Evolutionary conservation across 2,797 vertebrate species (phyloP).

Genomic region (Sciurus carolinensis): DNA sequence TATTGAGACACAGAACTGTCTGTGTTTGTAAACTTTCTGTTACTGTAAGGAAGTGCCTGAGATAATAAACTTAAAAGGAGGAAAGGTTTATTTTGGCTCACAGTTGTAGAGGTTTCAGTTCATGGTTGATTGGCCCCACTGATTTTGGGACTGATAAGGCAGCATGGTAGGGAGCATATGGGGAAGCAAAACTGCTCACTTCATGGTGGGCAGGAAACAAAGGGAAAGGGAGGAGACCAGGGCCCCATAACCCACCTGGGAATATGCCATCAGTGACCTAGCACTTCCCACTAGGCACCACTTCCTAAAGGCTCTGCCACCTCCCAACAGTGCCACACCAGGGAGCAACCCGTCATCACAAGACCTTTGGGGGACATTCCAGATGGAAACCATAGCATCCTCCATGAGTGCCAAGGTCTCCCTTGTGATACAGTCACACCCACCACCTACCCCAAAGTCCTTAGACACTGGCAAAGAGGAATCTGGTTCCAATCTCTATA

Average conservation of each 20-base stretch:
- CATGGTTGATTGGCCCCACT: not conserved
- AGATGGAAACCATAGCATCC: not conserved
- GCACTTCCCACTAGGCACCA: not conserved
- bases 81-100: not conserved
- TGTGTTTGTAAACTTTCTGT: not conserved
- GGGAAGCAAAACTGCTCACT: not conserved
- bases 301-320: not conserved
- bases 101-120: no score
- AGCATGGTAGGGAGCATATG: no score
- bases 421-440: no score
- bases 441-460: not conserved
- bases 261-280: no score
- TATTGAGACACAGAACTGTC: not conserved
- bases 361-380: not conserved
- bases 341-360: not conserved
- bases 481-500: not conserved
- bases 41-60: not conserved
- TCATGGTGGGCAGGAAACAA: not conserved
- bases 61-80: not conserved
- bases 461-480: not conserved
- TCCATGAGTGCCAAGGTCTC: not conserved
- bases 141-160: not conserved
- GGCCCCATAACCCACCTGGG: no score
- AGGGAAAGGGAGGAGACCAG: not conserved
- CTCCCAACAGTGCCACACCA: not conserved